A percentile compares a stretch with the other conserved stretches of the same genome.
These are phyloP conservation scores for Xyrichtys novacula DNA, from an alignment of 2,797 vertebrate genomes.

Conservation along the genomic window DNA sequence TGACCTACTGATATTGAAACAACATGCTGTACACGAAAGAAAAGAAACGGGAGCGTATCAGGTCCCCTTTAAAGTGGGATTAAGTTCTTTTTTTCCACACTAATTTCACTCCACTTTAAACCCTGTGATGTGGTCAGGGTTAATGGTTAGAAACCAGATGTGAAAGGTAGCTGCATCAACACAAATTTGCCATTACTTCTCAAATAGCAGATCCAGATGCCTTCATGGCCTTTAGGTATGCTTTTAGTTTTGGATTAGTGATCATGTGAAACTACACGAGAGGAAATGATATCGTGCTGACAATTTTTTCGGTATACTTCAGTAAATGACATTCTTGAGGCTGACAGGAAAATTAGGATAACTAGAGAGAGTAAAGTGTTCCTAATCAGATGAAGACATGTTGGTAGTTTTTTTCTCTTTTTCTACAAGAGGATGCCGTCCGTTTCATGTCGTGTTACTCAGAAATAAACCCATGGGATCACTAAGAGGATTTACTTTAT, in stretches of 20 bases:
- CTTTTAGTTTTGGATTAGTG: background rate
- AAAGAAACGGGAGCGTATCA: background rate
- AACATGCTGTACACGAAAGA: background rate
- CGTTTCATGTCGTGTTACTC: no score
- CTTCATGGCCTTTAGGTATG: background rate
- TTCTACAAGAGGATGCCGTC: rapidly evolving
- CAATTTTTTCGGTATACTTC: background rate
- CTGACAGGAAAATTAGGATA: background rate
- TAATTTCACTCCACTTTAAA: slow-evolving; percentile 6
- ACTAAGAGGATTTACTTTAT: background rate
- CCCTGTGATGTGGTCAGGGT: slow-evolving; percentile 4
- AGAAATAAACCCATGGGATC: background rate
- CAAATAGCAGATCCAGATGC: slow-evolving; percentile 1
- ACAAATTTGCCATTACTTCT: background rate
- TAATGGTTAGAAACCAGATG: background rate
- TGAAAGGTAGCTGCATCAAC: background rate
- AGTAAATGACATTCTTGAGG: background rate
- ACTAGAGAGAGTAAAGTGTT: background rate
- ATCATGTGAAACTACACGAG: background rate
- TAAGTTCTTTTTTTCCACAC: background rate
- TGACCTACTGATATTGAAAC: background rate
- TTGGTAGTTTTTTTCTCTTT: background rate
- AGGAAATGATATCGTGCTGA: background rate
- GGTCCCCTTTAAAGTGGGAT: slow-evolving; percentile 1
- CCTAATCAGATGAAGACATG: background rate